Percentiles rank a stretch among this genome's conserved stretches.
Conservation (phyloP, 2,113 vertebrate species). For the Atrichornis clamosus region DNA sequence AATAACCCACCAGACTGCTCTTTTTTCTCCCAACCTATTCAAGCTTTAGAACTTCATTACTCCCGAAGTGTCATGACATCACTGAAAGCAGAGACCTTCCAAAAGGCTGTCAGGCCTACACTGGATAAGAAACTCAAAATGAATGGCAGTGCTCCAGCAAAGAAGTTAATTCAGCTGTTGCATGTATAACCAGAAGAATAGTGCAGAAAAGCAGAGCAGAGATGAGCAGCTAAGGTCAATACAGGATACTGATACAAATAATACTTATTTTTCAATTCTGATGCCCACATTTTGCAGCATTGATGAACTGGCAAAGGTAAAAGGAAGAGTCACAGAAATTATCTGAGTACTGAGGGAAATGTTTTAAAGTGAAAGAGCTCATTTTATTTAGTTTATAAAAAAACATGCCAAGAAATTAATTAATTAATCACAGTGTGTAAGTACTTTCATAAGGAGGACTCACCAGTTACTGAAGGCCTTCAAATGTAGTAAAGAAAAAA, state of each 20-base stretch:
- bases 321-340: background rate
- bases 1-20: background rate
- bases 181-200: background rate
- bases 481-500: background rate
- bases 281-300: background rate
- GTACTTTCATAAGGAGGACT: background rate
- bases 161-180: background rate
- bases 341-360: background rate
- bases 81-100: background rate
- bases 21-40: background rate
- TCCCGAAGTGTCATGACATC: background rate
- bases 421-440: background rate
- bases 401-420: background rate
- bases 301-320: background rate
- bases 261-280: background rate
- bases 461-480: background rate
- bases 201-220: background rate
- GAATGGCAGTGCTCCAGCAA: background rate
- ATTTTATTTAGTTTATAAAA: background rate
- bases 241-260: background rate
- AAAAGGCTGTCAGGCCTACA: background rate
- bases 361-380: background rate
- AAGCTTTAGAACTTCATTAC: background rate
- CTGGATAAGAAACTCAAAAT: background rate
- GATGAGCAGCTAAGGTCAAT: background rate